Percentiles rank a stretch among this genome's conserved stretches.
Evolutionary conservation across 2,113 vertebrate species (phyloP).

Genomic region (Tapirus terrestris): DNA sequence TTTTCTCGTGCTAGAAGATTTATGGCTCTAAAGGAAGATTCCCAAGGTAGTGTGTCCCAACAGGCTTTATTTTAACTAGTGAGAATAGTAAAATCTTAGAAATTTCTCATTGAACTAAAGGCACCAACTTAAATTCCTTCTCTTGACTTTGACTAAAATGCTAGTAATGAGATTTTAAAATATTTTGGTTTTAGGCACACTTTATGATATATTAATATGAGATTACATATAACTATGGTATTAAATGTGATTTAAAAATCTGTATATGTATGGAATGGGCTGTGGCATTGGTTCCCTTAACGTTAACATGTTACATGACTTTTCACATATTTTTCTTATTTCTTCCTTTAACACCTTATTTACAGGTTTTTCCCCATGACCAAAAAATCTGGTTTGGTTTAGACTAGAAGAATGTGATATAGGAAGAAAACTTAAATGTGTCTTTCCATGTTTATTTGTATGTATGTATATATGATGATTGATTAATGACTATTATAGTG

Average conservation of each 20-base stretch:
- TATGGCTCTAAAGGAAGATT: slow-evolving; percentile 22
- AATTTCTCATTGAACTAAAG: slow-evolving; percentile 52
- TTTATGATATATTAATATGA: slow-evolving; percentile 10
- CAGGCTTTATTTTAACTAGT: slow-evolving; percentile 44
- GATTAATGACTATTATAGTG: slow-evolving; percentile 44
- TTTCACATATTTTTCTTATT: slow-evolving; percentile 43
- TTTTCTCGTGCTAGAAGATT: neutral
- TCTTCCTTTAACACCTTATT: slow-evolving; percentile 49
- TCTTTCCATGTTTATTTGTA: slow-evolving; percentile 53
- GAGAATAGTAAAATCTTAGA: slow-evolving; percentile 21
- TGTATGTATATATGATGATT: slow-evolving; percentile 1
- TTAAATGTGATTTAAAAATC: neutral
- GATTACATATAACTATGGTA: neutral
- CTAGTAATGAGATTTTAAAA: slow-evolving; percentile 4
- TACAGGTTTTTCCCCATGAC: neutral
- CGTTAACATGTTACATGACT: neutral
- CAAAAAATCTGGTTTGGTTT: slow-evolving; percentile 64
- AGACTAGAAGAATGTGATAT: slow-evolving; percentile 31
- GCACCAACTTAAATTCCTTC: slow-evolving; percentile 36
- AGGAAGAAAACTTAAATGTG: slow-evolving; percentile 49
- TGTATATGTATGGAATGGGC: neutral
- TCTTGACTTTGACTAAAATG: slow-evolving; percentile 43
- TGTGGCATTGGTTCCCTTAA: neutral
- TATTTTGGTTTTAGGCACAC: slow-evolving; percentile 33
- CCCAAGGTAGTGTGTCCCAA: neutral